These are phyloP conservation scores for Holothuria glaberrima DNA, from an alignment of 35 echinoderm and acorn worm genomes.

Conservation along the genomic window DNA sequence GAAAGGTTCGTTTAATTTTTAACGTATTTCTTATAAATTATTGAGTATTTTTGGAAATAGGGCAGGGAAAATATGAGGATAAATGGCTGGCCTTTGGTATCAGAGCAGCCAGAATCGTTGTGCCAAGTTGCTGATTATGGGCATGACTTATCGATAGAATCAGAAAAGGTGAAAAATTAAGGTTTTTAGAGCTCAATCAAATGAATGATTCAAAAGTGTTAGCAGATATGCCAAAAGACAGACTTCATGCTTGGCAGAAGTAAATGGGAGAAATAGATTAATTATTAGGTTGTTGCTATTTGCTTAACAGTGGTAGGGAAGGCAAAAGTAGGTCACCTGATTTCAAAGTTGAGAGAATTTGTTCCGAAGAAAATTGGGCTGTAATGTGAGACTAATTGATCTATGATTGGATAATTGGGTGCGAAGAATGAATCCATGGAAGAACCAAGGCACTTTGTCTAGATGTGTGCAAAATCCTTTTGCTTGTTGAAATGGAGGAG, in stretches of 20 bases:
- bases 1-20: conserved; percentile 14
- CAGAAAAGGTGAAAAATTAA: conserved; percentile 36
- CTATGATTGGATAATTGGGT: conserved; percentile 13
- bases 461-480: too few species aligned
- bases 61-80: conserved; percentile 43
- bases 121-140: background rate
- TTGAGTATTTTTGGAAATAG: conserved; percentile 56
- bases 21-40: conserved; percentile 50
- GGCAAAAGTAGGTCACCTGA: conserved; percentile 39
- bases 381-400: conserved; percentile 40
- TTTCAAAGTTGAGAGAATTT: conserved; percentile 8
- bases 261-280: conserved; percentile 42
- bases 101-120: background rate
- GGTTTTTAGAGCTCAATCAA: conserved; percentile 43
- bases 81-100: conserved; percentile 20
- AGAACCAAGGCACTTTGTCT: too few species aligned
- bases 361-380: background rate
- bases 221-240: background rate
- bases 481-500: too few species aligned
- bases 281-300: conserved; percentile 54
- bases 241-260: conserved; percentile 19
- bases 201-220: conserved; percentile 31
- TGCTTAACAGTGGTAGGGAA: conserved; percentile 17
- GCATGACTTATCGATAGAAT: conserved; percentile 38
- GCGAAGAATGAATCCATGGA: too few species aligned